A percentile compares a stretch with the other conserved stretches of the same genome.
phyloP scores from a whole-genome alignment of 2,797 vertebrate genomes.

The Numenius phaeopus region DNA sequence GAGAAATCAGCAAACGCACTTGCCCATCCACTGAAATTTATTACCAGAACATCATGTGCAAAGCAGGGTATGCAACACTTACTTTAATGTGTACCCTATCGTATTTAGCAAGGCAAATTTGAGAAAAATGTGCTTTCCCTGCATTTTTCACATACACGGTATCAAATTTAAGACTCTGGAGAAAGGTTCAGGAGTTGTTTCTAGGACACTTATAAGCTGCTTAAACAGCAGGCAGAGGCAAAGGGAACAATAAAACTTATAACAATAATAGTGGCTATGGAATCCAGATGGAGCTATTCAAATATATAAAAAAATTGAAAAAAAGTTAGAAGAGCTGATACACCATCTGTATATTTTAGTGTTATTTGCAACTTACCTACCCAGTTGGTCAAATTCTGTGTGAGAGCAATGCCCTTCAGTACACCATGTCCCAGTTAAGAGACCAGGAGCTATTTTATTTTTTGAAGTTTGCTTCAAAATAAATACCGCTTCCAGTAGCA shows the following conservation, averaged over 20 bases:
- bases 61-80: not conserved
- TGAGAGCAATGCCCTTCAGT: not conserved
- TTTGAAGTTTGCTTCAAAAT: not conserved
- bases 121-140: constrained; percentile 47
- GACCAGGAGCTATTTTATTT: not conserved
- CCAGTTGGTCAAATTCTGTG: not conserved
- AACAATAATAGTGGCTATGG: constrained; percentile 5
- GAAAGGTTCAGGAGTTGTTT: constrained; percentile 31
- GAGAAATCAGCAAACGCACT: not conserved
- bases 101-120: constrained; percentile 1
- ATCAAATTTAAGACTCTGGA: constrained; percentile 26
- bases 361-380: not conserved
- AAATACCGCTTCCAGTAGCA: not conserved
- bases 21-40: not conserved
- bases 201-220: not conserved
- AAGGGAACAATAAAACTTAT: constrained; percentile 1
- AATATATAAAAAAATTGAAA: not conserved
- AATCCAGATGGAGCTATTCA: constrained; percentile 33
- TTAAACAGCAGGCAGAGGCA: constrained; percentile 26
- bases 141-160: not conserved
- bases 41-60: not conserved
- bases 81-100: constrained; percentile 16
- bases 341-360: not conserved
- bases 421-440: not conserved
- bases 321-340: not conserved